Base-by-base conservation (phyloP, 2,797 vertebrate genomes). In the Pagetopsis macropterus region DNA sequence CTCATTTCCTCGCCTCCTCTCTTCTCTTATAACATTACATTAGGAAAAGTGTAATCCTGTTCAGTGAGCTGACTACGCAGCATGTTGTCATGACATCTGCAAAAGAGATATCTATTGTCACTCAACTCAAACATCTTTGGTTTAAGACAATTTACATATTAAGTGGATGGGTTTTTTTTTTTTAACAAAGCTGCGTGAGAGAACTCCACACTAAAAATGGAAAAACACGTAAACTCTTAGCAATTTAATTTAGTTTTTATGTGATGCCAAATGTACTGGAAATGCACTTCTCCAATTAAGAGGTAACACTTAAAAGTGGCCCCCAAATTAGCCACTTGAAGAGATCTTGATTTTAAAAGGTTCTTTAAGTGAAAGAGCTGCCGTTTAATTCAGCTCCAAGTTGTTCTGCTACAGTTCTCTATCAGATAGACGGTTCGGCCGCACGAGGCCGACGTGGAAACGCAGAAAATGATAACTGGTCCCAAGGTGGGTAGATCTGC, bases 31-130 rank as follows among this genome's bases (percentile, higher is more conserved):
- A 27, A 64, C 61, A 23, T 57, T 49, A 44, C 82, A 65, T 78
- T 78, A 51, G 43, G 62, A 71, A 9, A 48, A 49, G 44, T 46
- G 59, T 77, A 75, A 82, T 84, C 62, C 70, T 65, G 65, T 82
- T 75, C 43, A 68, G 55, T 66, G 74, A 50, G 57, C 56, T 11
- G 56, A 52, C 55, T 16, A 63, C 43, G 69, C 67, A 68, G 50
- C 74, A 6, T 1, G 59, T 16, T 48, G 21, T 2, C 9, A 54
- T 19, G 63, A 50, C 70, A 48, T 41, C 71, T 55, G 17, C 64
- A 49, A 59, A 31, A 11, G 55, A 75, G 51, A 68, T 1, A 58
- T 69, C 21, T 46, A 19, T 73, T 72, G 31, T 3, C 11, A 10
- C 58, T 0, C 51, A 21, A 2, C 40, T 27, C 13, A 9, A 43